Conservation (phyloP, 2,888 invertebrate species). For the Arctia plantaginis region DNA sequence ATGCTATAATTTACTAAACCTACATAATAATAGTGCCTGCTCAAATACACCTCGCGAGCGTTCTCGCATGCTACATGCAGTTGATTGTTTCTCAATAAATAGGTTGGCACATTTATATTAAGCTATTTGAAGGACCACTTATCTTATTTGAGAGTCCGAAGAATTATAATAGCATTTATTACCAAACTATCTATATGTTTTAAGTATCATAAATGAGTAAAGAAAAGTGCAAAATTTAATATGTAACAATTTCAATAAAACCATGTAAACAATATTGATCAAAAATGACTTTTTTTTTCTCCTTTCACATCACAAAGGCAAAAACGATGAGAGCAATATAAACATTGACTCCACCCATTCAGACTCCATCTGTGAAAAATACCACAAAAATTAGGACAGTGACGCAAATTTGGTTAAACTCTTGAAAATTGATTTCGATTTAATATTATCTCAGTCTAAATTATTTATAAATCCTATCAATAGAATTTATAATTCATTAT, state of each 20-base stretch:
- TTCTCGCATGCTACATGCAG: constrained; percentile 53
- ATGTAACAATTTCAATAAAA: constrained; percentile 86
- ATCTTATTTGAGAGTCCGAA: constrained; percentile 75
- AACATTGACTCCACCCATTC: constrained; percentile 68
- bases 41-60: constrained; percentile 54
- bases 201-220: constrained; percentile 80
- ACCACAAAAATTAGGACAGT: neutral
- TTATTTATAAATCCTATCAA: no score
- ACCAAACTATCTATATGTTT: constrained; percentile 84
- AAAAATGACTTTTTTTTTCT: constrained; percentile 66
- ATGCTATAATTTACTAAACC: constrained; percentile 53
- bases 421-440: neutral
- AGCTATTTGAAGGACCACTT: constrained; percentile 79
- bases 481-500: no score
- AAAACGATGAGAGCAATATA: constrained; percentile 51
- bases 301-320: constrained; percentile 61
- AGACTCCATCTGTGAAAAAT: constrained; percentile 69
- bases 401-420: neutral
- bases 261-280: constrained; percentile 83
- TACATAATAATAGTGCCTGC: constrained; percentile 58
- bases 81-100: constrained; percentile 51
- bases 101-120: constrained; percentile 67
- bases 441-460: neutral
- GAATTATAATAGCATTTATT: constrained; percentile 85
- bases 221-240: constrained; percentile 85